These are phyloP conservation scores for Gulo gulo DNA, from an alignment of 2,113 vertebrate species.

Conservation along the genomic window DNA sequence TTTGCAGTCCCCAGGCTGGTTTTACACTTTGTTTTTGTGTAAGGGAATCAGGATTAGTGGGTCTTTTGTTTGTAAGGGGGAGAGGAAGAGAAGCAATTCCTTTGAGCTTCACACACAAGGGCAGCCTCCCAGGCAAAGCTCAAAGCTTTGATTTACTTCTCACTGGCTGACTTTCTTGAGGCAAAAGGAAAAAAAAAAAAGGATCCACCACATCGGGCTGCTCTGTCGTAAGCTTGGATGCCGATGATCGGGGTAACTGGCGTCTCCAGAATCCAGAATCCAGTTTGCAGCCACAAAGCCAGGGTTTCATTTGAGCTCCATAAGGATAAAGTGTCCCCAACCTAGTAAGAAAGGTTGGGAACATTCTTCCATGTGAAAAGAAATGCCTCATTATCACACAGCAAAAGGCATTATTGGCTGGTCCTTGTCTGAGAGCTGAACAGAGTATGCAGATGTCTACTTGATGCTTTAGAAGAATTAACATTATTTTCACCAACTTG, in stretches of 20 bases:
- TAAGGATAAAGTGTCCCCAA: neutral
- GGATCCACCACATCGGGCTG: too few species aligned
- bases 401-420: neutral
- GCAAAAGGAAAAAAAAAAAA: neutral
- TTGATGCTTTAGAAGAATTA: neutral
- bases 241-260: neutral
- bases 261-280: neutral
- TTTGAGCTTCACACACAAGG: neutral
- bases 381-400: neutral
- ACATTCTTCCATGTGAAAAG: neutral
- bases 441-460: neutral
- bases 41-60: constrained; percentile 44
- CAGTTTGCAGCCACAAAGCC: neutral
- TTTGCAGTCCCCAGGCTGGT: constrained; percentile 19
- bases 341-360: neutral
- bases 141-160: constrained; percentile 29
- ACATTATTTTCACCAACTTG: neutral
- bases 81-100: neutral
- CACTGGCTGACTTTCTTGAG: neutral
- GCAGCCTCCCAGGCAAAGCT: neutral
- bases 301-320: neutral
- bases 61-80: constrained; percentile 33
- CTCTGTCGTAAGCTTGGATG: neutral
- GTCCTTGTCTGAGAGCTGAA: neutral
- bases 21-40: constrained; percentile 44